Evolutionary conservation across 2,797 vertebrate genomes (phyloP).

Genomic region (Cephalopachus bancanus): DNA sequence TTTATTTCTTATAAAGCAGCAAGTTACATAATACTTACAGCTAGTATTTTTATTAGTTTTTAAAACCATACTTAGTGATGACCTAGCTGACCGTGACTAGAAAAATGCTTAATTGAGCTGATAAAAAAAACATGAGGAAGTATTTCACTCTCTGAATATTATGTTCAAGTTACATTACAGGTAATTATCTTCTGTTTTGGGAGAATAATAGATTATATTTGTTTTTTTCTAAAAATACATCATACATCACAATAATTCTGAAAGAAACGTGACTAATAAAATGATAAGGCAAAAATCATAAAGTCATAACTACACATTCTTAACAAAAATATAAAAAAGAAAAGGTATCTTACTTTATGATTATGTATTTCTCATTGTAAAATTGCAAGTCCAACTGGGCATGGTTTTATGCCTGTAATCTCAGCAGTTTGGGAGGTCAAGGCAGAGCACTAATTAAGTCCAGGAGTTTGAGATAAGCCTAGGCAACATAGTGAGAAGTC

Average conservation of each 20-base stretch:
- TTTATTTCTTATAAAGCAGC: neutral
- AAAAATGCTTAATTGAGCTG: neutral
- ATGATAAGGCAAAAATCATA: constrained; percentile 22
- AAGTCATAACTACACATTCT: neutral
- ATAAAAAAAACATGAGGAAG: neutral
- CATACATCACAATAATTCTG: neutral
- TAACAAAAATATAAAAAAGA: constrained; percentile 13
- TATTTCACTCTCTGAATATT: neutral
- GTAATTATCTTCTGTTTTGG: neutral
- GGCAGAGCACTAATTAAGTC: no score
- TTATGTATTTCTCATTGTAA: neutral
- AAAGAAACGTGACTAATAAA: neutral
- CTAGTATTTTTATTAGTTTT: neutral
- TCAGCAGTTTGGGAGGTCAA: no score
- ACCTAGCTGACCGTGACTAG: neutral
- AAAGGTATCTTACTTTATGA: neutral
- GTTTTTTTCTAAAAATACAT: neutral
- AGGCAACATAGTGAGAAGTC: no score
- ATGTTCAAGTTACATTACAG: neutral
- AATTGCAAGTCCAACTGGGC: neutral
- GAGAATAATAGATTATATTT: neutral
- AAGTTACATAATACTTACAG: neutral
- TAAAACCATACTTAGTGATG: neutral
- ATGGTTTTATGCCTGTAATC: no score
- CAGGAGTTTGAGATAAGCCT: no score